Base-by-base conservation (phyloP, 1,140 invertebrate species). In the Patella vulgata region DNA sequence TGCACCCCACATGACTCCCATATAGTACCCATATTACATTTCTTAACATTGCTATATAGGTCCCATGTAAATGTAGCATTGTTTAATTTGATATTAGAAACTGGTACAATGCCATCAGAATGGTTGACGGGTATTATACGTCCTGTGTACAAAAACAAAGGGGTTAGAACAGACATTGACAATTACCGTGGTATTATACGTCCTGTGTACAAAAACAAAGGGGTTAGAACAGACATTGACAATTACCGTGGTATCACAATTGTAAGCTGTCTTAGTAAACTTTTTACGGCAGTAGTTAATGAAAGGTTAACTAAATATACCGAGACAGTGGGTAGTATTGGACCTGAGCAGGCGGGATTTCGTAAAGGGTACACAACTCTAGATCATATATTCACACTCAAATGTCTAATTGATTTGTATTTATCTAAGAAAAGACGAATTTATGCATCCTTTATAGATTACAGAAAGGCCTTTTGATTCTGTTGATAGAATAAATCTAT, bases 161-260 rank as follows among this genome's bases (percentile, higher is more conserved):
- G n/a, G n/a, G n/a, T n/a, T n/a, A n/a, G n/a, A n/a, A n/a, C n/a
- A n/a, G n/a, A 36, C 33, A 5, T 14, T 36, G 33, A 36, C 14
- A 5, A 36, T 36, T 36, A 36, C 33, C 33, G 6, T 8, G 58
- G 58, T 40, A 50, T 51, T 19, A 59, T 59, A n/a, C 5, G 23
- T 30, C 61, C 66, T 27, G 57, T 64, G 31, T 63, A 58, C 43
- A 63, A 68, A 51, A 59, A 59, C 44, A 68, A 59, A 47, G 61
- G 60, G 0, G 19, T 23, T 28, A 28, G 21, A 9, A 2, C 6
- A 31, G 33, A 59, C 17, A 42, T 56, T 44, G 44, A 51, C n/a
- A 68, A 60, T 28, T 68, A 63, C 52, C 50, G 55, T 25, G 55
- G 46, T 17, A 68, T 59, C 5, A 63, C 55, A 12, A 14, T 63